Evolutionary conservation across 2,113 vertebrate genomes (phyloP), one percentile per base, ranked within the genome.

Genomic region (Pachyramphus minor): DNA sequence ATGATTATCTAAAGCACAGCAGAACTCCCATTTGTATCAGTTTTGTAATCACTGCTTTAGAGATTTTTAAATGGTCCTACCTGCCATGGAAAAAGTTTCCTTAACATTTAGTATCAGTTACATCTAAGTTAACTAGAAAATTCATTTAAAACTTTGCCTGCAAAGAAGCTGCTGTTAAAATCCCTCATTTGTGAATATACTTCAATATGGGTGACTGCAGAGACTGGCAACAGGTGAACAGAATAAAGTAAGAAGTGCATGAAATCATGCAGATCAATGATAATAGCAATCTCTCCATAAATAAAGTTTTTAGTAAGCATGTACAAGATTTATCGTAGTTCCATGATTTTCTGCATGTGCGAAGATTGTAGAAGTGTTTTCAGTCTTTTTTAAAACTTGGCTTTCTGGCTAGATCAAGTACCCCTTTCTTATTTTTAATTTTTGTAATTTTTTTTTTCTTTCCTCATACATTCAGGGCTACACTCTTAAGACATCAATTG

Each of bases 1-100:
- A 89, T 49, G 47, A 64, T 95, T 90, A 96, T 74, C 64, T 97
- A 79, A 87, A 94, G 81, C 89, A 76, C 74, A 91, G 56, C 78
- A 91, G 31, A 63, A n/a, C 8, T 79, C 44, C 13, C 31, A 69
- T 91, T 93, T 58, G 25, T 75, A 58, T 69, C 53, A 87, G 13
- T 37, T 87, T 66, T 82, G 68, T 47, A 79, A 75, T 25, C 62
- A 91, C 30, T 45, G 33, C 22, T 75, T 71, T 25, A 39, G 31
- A 47, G 71, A 59, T 77, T 78, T 84, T 87, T 53, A 89, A 82
- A 75, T 41, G 56, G 64, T 56, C 24, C 8, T 53, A 28, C 35
- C 9, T 52, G 25, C 25, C 66, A 49, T 14, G 11, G n/a, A 25
- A 28, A 28, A 60, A 30, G 4, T 76, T 80, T 62, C 18, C 42